phyloP scores from a whole-genome alignment of 2,113 vertebrate genomes.

The Podiceps cristatus region DNA sequence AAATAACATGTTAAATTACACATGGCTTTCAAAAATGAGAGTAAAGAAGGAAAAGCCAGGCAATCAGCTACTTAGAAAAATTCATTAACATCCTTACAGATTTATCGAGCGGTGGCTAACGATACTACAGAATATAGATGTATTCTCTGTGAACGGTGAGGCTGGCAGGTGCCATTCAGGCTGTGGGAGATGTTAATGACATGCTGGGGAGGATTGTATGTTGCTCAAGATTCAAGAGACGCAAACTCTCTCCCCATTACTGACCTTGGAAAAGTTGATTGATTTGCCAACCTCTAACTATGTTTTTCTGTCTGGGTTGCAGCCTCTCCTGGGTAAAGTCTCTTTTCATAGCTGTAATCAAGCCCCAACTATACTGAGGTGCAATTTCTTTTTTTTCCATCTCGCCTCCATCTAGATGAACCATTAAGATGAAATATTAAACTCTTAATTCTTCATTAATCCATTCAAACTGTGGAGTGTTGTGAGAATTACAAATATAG shows the following conservation, averaged over 20 bases:
- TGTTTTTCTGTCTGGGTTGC: background rate
- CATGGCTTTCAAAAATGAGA: background rate
- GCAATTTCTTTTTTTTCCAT: background rate
- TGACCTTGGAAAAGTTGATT: constrained; percentile 41
- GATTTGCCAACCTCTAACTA: background rate
- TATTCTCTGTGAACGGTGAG: background rate
- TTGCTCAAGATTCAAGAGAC: background rate
- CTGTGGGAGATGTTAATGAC: background rate
- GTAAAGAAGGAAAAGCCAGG: background rate
- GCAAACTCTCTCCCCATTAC: background rate
- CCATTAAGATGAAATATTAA: background rate
- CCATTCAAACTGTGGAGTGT: background rate
- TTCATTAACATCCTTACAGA: background rate
- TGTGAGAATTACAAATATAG: background rate
- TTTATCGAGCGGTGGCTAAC: background rate
- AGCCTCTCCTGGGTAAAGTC: constrained; percentile 22
- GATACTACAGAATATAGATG: background rate
- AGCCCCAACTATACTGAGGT: background rate
- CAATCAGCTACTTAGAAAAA: background rate
- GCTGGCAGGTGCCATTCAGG: background rate
- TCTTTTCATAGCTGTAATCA: background rate
- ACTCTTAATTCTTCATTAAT: background rate
- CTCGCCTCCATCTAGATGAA: background rate
- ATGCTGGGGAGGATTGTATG: background rate
- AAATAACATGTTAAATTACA: background rate